Evolutionary conservation across 2,113 vertebrate genomes (phyloP).

Genomic region (Symphodus melops): DNA sequence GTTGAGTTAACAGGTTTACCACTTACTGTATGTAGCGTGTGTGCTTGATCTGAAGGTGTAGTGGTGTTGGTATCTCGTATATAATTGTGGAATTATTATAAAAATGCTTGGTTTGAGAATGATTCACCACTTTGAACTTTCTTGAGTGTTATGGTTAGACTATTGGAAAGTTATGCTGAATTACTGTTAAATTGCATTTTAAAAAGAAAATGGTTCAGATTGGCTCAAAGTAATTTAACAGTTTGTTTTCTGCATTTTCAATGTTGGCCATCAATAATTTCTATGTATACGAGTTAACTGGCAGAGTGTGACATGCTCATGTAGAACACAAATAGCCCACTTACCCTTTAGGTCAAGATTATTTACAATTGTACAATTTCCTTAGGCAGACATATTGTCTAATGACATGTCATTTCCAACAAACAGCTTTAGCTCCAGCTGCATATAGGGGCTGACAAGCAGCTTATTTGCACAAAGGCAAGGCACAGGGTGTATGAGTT

Average conservation of each 20-base stretch:
- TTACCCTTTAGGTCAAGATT: slow-evolving; percentile 15
- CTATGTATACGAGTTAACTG: no score
- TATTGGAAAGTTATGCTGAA: not conserved
- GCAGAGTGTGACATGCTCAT: no score
- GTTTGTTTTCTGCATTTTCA: no score
- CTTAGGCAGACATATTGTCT: no score
- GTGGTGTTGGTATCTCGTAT: slow-evolving; percentile 13
- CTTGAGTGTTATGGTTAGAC: not conserved
- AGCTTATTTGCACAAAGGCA: no score
- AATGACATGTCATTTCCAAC: no score
- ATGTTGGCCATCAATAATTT: no score
- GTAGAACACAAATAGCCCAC: no score
- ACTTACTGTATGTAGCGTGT: not conserved
- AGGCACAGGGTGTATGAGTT: no score
- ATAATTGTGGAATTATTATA: slow-evolving; percentile 26
- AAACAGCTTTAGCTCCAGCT: no score
- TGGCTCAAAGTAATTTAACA: slow-evolving; percentile 40
- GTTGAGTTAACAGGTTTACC: slow-evolving; percentile 43
- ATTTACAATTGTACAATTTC: not conserved
- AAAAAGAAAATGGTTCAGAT: slow-evolving; percentile 30
- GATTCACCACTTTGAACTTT: not conserved
- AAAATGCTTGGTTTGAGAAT: slow-evolving; percentile 27
- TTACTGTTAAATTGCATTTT: slow-evolving; percentile 30
- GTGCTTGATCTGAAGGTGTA: not conserved
- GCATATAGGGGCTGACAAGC: no score